Evolutionary conservation across 1,140 invertebrate genomes (phyloP).

Genomic region (Rhynchophorus ferrugineus): DNA sequence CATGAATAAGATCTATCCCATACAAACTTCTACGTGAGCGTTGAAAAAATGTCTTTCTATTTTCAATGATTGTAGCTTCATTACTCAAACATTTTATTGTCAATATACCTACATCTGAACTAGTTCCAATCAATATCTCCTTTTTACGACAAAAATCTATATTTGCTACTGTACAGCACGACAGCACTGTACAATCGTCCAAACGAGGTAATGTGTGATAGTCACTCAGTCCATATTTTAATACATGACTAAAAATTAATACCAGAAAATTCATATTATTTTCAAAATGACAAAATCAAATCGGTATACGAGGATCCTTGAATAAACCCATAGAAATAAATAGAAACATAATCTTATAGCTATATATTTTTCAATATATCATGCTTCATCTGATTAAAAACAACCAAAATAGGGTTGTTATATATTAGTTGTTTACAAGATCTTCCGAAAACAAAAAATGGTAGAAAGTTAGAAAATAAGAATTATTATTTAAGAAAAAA

Average conservation of each 20-base stretch:
- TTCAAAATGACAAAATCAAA: too few species aligned
- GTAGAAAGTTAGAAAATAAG: too few species aligned
- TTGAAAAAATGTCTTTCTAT: not conserved
- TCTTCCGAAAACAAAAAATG: too few species aligned
- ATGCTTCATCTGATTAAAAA: too few species aligned
- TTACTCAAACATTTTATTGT: too few species aligned
- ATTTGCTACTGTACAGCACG: constrained; percentile 57
- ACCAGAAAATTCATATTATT: not conserved
- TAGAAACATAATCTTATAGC: too few species aligned
- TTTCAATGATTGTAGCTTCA: not conserved
- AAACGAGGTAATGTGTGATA: constrained; percentile 46
- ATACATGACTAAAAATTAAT: constrained; percentile 48
- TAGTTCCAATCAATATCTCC: constrained; percentile 67
- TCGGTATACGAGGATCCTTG: too few species aligned
- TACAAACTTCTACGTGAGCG: not conserved
- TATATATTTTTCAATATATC: too few species aligned
- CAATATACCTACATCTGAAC: constrained; percentile 50
- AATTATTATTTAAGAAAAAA: too few species aligned
- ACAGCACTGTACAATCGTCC: constrained; percentile 50
- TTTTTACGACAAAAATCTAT: constrained; percentile 65
- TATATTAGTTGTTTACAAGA: too few species aligned
- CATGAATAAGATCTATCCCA: not conserved
- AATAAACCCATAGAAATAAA: too few species aligned
- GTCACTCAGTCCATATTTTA: constrained; percentile 48
- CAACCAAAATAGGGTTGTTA: too few species aligned